Percentiles rank a stretch among this genome's conserved stretches.
These are phyloP conservation scores for Lasioglossum figueresi DNA, from an alignment of 2,888 invertebrate species.

Conservation along the genomic window DNA sequence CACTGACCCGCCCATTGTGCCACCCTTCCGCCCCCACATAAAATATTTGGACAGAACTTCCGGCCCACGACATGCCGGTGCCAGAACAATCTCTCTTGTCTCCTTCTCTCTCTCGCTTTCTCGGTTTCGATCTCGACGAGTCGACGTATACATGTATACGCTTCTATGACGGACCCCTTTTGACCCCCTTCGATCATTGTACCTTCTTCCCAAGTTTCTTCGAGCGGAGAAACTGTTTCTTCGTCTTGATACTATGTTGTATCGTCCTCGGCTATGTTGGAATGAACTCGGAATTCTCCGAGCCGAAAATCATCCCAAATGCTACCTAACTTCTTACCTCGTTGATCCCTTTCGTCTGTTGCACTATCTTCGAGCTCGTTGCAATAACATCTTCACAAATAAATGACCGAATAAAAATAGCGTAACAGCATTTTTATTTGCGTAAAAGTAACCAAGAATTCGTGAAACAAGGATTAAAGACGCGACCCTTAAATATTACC, in stretches of 20 bases:
- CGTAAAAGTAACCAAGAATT: not conserved
- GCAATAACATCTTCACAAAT: too few relatives aligned
- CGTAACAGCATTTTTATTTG: too few relatives aligned
- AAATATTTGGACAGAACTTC: slow-evolving; percentile 69
- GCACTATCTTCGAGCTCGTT: too few relatives aligned
- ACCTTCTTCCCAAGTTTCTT: slow-evolving; percentile 19
- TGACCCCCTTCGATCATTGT: slow-evolving; percentile 7
- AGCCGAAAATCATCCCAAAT: not conserved
- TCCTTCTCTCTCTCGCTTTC: not conserved
- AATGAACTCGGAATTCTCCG: slow-evolving; percentile 3
- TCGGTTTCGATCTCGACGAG: slow-evolving; percentile 34
- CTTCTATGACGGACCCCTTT: slow-evolving; percentile 14
- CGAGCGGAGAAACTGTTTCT: slow-evolving; percentile 26
- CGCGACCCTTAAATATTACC: not conserved
- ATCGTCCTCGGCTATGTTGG: not conserved
- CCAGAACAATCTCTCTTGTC: slow-evolving; percentile 38
- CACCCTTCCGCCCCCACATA: slow-evolving; percentile 48
- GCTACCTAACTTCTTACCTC: not conserved
- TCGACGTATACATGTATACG: slow-evolving; percentile 10
- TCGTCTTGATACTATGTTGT: not conserved
- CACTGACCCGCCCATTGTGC: slow-evolving; percentile 63
- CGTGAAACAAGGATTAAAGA: not conserved
- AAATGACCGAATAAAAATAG: too few relatives aligned
- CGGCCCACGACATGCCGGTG: slow-evolving; percentile 49
- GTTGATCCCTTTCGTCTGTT: too few relatives aligned